Evolutionary conservation across 2,113 vertebrate species (phyloP).

Genomic region (Cyprinus carpio): DNA sequence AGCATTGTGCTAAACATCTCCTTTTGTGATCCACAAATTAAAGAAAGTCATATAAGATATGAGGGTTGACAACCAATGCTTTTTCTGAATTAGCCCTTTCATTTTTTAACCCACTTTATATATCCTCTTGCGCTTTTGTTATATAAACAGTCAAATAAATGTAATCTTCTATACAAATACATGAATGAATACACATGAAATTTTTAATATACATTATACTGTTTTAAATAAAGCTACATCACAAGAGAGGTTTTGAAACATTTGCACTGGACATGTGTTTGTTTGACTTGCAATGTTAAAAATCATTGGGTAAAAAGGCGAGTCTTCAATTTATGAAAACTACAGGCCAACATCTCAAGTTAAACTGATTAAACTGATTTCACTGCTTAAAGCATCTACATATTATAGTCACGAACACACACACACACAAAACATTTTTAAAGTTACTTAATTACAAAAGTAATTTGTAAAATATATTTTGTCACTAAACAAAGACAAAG

Average conservation of each 20-base stretch:
- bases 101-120: background rate
- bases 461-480: background rate
- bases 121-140: no score
- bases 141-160: background rate
- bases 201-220: background rate
- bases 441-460: background rate
- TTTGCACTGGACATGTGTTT: background rate
- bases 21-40: no score
- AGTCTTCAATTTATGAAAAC: background rate
- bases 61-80: no score
- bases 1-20: no score
- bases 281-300: background rate
- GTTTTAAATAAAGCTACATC: slow-evolving; percentile 38
- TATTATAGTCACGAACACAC: background rate
- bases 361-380: background rate
- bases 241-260: background rate
- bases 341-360: background rate
- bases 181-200: slow-evolving; percentile 16
- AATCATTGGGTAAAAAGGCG: background rate
- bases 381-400: background rate
- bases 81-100: background rate
- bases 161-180: background rate
- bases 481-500: background rate
- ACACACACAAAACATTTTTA: background rate
- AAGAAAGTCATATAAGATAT: no score